phyloP scores from a whole-genome alignment of 2,113 vertebrate species.

The Gobius niger region DNA sequence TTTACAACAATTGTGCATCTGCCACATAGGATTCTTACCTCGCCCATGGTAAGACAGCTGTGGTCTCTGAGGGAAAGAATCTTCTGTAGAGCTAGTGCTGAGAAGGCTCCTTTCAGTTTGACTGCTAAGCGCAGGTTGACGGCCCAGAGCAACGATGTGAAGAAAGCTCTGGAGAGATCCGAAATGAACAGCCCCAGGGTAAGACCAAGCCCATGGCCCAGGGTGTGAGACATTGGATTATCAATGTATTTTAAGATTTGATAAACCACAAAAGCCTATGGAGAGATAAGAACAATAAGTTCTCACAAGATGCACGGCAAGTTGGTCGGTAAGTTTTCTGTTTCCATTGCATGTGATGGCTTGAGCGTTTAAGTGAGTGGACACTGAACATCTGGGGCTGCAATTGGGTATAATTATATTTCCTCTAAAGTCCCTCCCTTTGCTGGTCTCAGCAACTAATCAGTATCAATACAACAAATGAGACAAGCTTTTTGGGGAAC shows the following conservation, averaged over 20 bases:
- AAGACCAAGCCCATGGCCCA: conserved; percentile 68
- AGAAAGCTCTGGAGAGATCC: conserved; percentile 74
- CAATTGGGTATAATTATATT: too few relatives aligned
- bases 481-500: too few relatives aligned
- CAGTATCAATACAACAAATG: too few relatives aligned
- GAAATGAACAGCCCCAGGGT: conserved; percentile 74
- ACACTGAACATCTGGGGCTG: too few relatives aligned
- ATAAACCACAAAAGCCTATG: conserved; percentile 76
- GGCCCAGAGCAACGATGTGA: conserved; percentile 76
- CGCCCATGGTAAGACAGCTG: conserved; percentile 73
- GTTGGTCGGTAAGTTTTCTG: too few relatives aligned
- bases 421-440: too few relatives aligned
- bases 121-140: conserved; percentile 78
- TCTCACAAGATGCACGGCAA: too few relatives aligned
- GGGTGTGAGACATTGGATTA: background rate
- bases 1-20: background rate
- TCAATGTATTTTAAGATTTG: conserved; percentile 72
- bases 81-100: conserved; percentile 75
- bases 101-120: conserved; percentile 77
- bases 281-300: background rate
- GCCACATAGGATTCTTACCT: conserved; percentile 76
- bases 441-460: too few relatives aligned
- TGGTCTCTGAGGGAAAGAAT: conserved; percentile 74
- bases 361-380: too few relatives aligned
- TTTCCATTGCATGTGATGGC: too few relatives aligned